Evolutionary conservation across 1,140 invertebrate species (phyloP), one percentile per base, ranked within the genome.

Genomic region (Brachionus koreanus): DNA sequence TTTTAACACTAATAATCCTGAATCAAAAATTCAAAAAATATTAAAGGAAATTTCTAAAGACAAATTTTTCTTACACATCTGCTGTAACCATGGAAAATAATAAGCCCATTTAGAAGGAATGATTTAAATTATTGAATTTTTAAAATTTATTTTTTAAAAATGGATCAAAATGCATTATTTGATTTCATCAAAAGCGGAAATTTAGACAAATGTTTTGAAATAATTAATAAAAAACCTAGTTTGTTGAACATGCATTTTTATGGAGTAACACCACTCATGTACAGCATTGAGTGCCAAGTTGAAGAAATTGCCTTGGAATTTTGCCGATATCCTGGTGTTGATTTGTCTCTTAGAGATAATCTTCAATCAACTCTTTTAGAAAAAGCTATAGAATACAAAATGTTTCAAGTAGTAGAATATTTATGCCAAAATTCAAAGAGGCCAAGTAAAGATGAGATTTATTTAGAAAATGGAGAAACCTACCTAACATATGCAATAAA

Each of bases 231-330:
- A n/a, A 39, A 63, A 2, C 76, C 76, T 19, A 13, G 16, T 10
- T 13, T 79, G 9, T 19, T 79, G 7, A 79, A 79, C 25, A 65
- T 35, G 19, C 57, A 79, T 43, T 61, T 25, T 13, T 79, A 79
- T 43, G 76, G 76, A 25, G 76, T 65, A 6, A 79, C 76, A 29
- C 76, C 76, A 29, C 57, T 79, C 2, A 57, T 61, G 49, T 65
- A 42, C 39, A 61, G 76, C 49, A 79, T 79, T 16, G 76, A 79
- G 16, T 79, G 35, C 10, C 35, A 79, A 65, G 29, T 12, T 19
- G 76, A 79, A 79, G 76, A 79, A 10, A 79, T 79, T 43, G 46
- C 49, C 19, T 25, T 79, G 23, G 76, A 79, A 61, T 39, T 79
- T n/a, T 79, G 49, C 19, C 76, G 35, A 65, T 29, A 9, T 35